phyloP scores from a whole-genome alignment of 1,140 invertebrate species.

The Drosophila elegans region DNA sequence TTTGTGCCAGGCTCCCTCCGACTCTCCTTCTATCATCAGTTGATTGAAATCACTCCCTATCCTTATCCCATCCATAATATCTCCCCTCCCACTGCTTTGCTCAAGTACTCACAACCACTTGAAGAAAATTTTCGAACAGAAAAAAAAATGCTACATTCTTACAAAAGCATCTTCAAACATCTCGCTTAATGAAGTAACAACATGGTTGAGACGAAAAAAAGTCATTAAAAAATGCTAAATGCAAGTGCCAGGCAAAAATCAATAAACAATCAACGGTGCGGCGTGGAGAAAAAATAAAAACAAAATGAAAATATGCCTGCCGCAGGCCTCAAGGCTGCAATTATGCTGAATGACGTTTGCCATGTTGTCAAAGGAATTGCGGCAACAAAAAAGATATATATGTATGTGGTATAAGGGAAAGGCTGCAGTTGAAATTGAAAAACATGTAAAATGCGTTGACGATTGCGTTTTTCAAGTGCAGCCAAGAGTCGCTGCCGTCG shows the following conservation, averaged over 20 bases:
- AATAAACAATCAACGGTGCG: slow-evolving; percentile 62
- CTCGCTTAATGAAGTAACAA: slow-evolving; percentile 75
- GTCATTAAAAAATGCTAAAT: slow-evolving; percentile 77
- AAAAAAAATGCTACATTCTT: slow-evolving; percentile 63
- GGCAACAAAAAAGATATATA: slow-evolving; percentile 27
- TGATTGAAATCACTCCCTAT: slow-evolving; percentile 69
- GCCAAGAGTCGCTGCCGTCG: slow-evolving; percentile 11
- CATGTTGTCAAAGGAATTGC: slow-evolving; percentile 68
- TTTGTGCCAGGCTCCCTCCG: slow-evolving; percentile 40
- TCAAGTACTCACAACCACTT: slow-evolving; percentile 58
- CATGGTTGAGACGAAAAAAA: slow-evolving; percentile 54
- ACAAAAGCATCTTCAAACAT: slow-evolving; percentile 40
- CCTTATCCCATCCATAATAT: slow-evolving; percentile 35
- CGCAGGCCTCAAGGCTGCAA: slow-evolving; percentile 69
- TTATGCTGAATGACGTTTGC: slow-evolving; percentile 60
- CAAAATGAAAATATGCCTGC: slow-evolving; percentile 25
- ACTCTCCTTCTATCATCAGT: slow-evolving; percentile 59
- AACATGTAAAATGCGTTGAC: slow-evolving; percentile 68
- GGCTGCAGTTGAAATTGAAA: slow-evolving; percentile 38
- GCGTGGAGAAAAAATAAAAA: slow-evolving; percentile 25
- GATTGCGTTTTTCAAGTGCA: slow-evolving; percentile 79
- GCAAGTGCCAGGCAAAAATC: slow-evolving; percentile 62
- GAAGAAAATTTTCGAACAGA: slow-evolving; percentile 31
- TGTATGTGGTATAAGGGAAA: slow-evolving; percentile 5
- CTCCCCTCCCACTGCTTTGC: background rate